Evolutionary conservation across 2,888 invertebrate genomes (phyloP).

Genomic region (Philaethria dido): DNA sequence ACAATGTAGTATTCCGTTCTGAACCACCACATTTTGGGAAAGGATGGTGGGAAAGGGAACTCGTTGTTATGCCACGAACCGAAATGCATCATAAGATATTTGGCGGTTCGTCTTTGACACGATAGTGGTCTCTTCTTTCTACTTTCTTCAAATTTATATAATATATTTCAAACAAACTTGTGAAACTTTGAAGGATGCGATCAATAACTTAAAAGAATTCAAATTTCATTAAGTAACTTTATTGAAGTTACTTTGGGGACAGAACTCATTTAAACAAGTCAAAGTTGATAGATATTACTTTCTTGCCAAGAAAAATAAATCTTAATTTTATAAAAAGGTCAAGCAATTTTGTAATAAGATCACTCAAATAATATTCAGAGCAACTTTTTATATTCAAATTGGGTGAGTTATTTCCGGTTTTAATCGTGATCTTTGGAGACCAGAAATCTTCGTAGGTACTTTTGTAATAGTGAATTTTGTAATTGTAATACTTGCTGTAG

Average conservation of each 20-base stretch:
- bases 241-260: constrained; percentile 15
- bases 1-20: too few relatives aligned
- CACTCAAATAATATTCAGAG: neutral
- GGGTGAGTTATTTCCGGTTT: neutral
- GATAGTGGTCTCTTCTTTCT: too few relatives aligned
- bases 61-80: too few relatives aligned
- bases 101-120: too few relatives aligned
- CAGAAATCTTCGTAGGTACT: neutral
- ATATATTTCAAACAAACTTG: neutral
- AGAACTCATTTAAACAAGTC: constrained; percentile 14
- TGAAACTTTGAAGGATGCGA: constrained; percentile 23
- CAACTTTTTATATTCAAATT: neutral
- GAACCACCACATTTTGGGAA: too few relatives aligned
- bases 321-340: constrained; percentile 11
- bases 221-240: constrained; percentile 29
- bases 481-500: too few relatives aligned
- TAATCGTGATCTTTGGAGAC: neutral
- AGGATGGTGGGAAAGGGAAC: too few relatives aligned
- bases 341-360: neutral
- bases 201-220: constrained; percentile 29
- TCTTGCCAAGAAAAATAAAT: constrained; percentile 16
- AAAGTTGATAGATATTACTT: constrained; percentile 15
- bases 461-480: too few relatives aligned
- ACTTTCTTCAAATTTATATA: neutral
- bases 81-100: too few relatives aligned